Percentiles rank a stretch among this genome's conserved stretches.
Evolutionary conservation across 2,797 vertebrate species (phyloP).

Genomic region (Apodemus agrarius): DNA sequence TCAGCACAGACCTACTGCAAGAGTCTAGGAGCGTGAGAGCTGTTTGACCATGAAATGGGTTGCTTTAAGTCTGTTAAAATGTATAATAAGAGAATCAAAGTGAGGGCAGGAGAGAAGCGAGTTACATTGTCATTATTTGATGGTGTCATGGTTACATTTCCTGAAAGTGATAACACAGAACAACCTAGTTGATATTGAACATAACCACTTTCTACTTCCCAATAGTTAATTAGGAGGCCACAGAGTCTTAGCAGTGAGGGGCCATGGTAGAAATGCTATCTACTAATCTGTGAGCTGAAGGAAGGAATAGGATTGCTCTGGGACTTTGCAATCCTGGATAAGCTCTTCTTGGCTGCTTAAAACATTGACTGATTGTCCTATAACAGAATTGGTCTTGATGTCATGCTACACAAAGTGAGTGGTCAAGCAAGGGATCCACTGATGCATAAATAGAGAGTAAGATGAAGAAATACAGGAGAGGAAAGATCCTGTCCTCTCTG

Average conservation of each 20-base stretch:
- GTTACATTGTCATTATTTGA: neutral
- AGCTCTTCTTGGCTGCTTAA: neutral
- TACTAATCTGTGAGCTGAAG: neutral
- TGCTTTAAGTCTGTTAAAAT: neutral
- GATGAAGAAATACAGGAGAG: neutral
- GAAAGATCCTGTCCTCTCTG: too few species aligned
- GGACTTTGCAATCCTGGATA: neutral
- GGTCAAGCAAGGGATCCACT: neutral
- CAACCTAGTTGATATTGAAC: neutral
- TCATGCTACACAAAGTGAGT: neutral
- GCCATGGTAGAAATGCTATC: neutral
- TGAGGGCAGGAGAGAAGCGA: neutral
- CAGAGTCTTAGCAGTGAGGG: neutral
- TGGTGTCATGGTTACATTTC: neutral
- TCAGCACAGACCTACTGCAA: neutral
- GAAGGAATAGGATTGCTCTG: too few species aligned
- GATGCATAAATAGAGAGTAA: neutral
- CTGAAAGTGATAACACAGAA: neutral
- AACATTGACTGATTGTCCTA: neutral
- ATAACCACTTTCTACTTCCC: neutral
- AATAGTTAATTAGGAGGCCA: neutral
- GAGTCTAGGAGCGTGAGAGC: too few species aligned
- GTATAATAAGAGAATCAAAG: neutral
- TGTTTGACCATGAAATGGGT: neutral
- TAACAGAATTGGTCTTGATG: neutral